Evolutionary conservation across 2,113 vertebrate genomes (phyloP), one percentile per base, ranked within the genome.

Genomic region (Morone chrysops): DNA sequence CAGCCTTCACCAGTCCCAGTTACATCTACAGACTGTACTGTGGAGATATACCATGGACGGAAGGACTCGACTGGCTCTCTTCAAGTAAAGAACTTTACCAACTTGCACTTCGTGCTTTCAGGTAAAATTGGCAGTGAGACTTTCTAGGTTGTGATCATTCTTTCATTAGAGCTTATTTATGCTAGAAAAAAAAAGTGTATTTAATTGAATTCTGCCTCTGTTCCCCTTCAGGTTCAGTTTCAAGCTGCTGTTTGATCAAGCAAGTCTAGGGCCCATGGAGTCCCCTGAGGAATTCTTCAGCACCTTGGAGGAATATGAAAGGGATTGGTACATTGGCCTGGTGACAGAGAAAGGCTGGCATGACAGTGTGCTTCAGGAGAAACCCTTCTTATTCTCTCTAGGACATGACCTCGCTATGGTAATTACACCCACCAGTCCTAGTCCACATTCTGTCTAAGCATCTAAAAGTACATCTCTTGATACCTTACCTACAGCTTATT

Each of bases 201-300:
- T 71, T 70, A 0, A 59, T 31, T 67, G n/a, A 81, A 8, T 31
- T 73, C 4, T 78, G 4, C n/a, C 50, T 82, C 76, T 75, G 11
- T 82, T 77, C 78, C 2, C 72, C 89, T 89, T 78, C 91, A 99
- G 98, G 90, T 99, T 97, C 72, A 96, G 97, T 81, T 96, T 99
- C 80, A 99, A 99, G 90, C 93, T 99, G 22, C 96, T 99, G 96
- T 94, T 99, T 92, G 98, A 99, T 93, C 97, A 99, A 93, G 97
- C 97, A 45, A 98, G 97, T 90, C 93, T 99, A 70, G 98, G 97
- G 45, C 96, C 97, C 0, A 82, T 97, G 73, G 97, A 98, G 94
- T 94, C 95, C 80, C 96, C 96, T n/a, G 90, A 95, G 78, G 98
- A 98, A 80, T 89, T 99, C 83, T 93, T 94, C 80, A 96, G 86